These are phyloP conservation scores for Limnothrissa miodon DNA, from an alignment of 2,113 vertebrate genomes.

Conservation along the genomic window DNA sequence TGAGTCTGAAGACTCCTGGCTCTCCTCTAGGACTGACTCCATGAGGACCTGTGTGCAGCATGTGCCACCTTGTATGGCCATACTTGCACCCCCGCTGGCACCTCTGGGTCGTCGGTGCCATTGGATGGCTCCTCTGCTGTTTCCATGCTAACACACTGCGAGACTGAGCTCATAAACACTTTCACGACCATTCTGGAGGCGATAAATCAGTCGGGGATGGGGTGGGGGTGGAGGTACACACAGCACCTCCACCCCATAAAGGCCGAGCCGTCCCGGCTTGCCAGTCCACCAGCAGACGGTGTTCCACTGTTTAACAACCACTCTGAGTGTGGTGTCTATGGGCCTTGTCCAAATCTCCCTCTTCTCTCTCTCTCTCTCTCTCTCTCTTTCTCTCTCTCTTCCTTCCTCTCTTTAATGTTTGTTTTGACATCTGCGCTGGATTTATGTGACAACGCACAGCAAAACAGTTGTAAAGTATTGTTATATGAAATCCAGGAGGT, in stretches of 20 bases:
- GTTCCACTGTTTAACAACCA: conserved; percentile 22
- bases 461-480: conserved; percentile 68
- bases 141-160: conserved; percentile 26
- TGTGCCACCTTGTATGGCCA: neutral
- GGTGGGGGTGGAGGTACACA: conserved; percentile 10
- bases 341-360: neutral
- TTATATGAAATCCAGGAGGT: conserved; percentile 66
- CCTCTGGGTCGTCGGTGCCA: conserved; percentile 23
- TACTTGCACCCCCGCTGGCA: conserved; percentile 25
- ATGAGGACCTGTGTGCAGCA: neutral
- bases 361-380: no score
- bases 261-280: conserved; percentile 11
- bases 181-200: conserved; percentile 36
- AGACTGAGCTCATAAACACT: conserved; percentile 38
- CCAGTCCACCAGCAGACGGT: neutral
- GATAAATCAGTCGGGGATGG: no score
- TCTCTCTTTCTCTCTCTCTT: neutral
- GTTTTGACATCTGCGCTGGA: conserved; percentile 34
- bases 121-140: conserved; percentile 21
- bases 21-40: neutral
- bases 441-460: conserved; percentile 60
- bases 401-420: neutral
- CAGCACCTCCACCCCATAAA: conserved; percentile 41
- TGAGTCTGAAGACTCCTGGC: neutral
- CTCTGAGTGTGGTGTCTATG: neutral